Evolutionary conservation across 2,888 invertebrate genomes (phyloP).

Genomic region (Copidosoma aretas): DNA sequence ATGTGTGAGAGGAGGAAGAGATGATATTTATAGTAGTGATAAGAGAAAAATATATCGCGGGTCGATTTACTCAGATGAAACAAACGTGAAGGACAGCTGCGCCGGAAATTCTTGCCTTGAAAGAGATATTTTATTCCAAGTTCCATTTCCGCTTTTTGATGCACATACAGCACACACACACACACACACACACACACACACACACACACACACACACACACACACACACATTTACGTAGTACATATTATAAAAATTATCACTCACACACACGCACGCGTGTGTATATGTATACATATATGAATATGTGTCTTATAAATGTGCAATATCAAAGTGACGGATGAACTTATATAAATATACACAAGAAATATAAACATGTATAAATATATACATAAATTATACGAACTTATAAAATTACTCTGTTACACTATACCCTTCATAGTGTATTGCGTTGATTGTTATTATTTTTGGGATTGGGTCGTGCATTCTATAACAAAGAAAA

Average conservation of each 20-base stretch:
- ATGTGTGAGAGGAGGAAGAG: background rate
- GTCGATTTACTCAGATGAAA: constrained; percentile 25
- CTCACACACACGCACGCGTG: background rate
- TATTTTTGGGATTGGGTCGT: background rate
- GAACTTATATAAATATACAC: constrained; percentile 14
- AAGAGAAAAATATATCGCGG: constrained; percentile 26
- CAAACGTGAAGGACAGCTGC: constrained; percentile 13
- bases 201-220: background rate
- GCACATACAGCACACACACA: background rate
- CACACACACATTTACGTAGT: too few species aligned
- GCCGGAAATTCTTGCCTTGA: constrained; percentile 35
- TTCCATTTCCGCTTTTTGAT: constrained; percentile 16
- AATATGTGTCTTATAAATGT: constrained; percentile 26
- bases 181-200: background rate
- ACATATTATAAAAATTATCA: too few species aligned
- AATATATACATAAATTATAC: constrained; percentile 34
- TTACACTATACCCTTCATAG: too few species aligned
- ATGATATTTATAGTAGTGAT: constrained; percentile 13
- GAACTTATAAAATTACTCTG: too few species aligned
- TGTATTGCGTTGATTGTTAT: background rate
- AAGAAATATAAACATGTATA: constrained; percentile 17
- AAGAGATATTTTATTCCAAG: constrained; percentile 15
- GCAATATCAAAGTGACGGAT: constrained; percentile 27
- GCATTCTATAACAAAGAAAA: background rate
- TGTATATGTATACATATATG: background rate